Conservation (phyloP, 1,140 invertebrate species). For the Spodoptera frugiperda region DNA sequence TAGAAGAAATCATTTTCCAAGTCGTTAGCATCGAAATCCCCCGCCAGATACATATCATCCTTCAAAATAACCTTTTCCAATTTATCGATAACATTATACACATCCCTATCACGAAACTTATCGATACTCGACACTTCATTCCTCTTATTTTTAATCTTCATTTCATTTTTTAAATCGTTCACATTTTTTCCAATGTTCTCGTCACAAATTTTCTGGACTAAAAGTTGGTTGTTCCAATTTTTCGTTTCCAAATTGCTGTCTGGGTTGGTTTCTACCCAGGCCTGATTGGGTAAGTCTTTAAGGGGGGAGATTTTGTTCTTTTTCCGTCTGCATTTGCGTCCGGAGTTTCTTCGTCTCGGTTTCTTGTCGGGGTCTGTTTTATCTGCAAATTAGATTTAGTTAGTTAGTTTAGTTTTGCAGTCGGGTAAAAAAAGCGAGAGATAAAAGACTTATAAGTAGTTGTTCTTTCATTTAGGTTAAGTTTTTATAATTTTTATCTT, state of each 20-base stretch:
- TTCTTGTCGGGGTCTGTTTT: slow-evolving; percentile 70
- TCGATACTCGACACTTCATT: slow-evolving; percentile 48
- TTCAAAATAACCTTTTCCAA: slow-evolving; percentile 74
- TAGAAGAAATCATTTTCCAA: slow-evolving; percentile 75
- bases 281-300: slow-evolving; percentile 56
- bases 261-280: background rate
- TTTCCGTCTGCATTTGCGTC: slow-evolving; percentile 71
- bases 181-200: slow-evolving; percentile 77
- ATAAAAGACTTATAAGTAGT: no score
- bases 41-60: slow-evolving; percentile 72
- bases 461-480: no score
- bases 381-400: slow-evolving; percentile 51
- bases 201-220: slow-evolving; percentile 59
- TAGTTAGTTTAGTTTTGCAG: no score
- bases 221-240: slow-evolving; percentile 71
- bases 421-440: no score
- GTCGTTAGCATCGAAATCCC: slow-evolving; percentile 69
- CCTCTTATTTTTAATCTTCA: slow-evolving; percentile 58
- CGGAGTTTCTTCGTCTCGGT: slow-evolving; percentile 71
- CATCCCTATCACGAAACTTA: slow-evolving; percentile 46
- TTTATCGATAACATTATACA: slow-evolving; percentile 75
- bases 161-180: slow-evolving; percentile 67
- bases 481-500: no score
- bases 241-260: slow-evolving; percentile 32
- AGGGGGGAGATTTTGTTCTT: slow-evolving; percentile 72